Base-by-base conservation (phyloP, 2,888 invertebrate species). In the Netelia melanura region DNA sequence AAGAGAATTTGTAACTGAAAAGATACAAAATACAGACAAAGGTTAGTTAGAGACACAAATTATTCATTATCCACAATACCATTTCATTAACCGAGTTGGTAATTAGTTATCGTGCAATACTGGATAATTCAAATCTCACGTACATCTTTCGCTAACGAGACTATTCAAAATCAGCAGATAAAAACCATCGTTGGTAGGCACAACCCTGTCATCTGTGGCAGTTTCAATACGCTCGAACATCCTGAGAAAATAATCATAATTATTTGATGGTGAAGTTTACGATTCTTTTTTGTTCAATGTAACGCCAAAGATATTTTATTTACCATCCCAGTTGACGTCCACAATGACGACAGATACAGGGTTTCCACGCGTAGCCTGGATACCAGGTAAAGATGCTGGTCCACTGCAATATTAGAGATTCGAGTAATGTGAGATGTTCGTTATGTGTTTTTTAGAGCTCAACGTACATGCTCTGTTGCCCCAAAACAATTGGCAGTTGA, bases 281-380 rank as follows among this genome's bases (percentile, higher is more conserved):
- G 9, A 81, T 61, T 68, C 61, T 43, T 44, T 17, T n/a, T 10
- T 48, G 0, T 14, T 48, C 8, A 3, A 14, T 0, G 17, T 3
- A 56, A 38, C 30, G 2, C 17, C 38, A 1, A 58, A 9, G 43
- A 44, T 11, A 52, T 6, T 54, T 70, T 52, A 58, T 85, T 86
- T 87, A 93, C 94, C 94, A 96, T 64, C 96, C 96, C 54, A 96
- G 92, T 88, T 96, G 96, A 65, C 95, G 94, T 5, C 95, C 95
- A 92, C 96, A 96, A 76, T 95, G 94, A 21, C 95, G 95, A 91
- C 96, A 96, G 62, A 95, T 94, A 89, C 96, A 96, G 76, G 95
- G 94, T 70, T 95, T 94, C 96, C 96, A 96, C 14, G 94, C 94
- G 89, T 95, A 96, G 11, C 96, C 96, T n/a, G 96, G 96, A 91